A percentile compares a stretch with the other conserved stretches of the same genome.
Evolutionary conservation across 2,888 invertebrate genomes (phyloP).

Genomic region (Tenthredo mesomela): DNA sequence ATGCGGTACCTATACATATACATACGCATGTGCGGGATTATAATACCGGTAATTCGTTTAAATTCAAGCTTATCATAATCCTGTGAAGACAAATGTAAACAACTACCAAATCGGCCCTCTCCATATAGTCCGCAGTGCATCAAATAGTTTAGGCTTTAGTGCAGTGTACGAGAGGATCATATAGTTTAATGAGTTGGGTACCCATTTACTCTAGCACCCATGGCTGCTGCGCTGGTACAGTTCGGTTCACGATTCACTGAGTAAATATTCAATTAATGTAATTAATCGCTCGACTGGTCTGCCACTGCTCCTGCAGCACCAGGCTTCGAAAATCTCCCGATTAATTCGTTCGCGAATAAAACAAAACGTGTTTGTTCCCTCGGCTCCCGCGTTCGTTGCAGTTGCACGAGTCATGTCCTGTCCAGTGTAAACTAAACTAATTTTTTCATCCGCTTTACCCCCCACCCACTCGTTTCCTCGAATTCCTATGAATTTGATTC

Average conservation of each 20-base stretch:
- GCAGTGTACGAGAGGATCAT: not conserved
- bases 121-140: constrained; percentile 1
- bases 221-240: not conserved
- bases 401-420: not conserved
- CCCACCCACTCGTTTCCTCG: not conserved
- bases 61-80: constrained; percentile 33
- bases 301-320: constrained; percentile 28
- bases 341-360: constrained; percentile 22
- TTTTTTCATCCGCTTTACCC: not conserved
- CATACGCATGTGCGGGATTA: not conserved
- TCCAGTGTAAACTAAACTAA: not conserved
- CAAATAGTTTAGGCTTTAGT: constrained; percentile 20
- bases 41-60: not conserved
- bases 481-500: not conserved
- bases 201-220: constrained; percentile 29
- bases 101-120: not conserved
- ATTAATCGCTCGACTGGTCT: constrained; percentile 42
- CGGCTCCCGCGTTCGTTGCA: not conserved
- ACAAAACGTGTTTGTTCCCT: constrained; percentile 18
- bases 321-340: constrained; percentile 22
- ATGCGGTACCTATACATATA: not conserved
- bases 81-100: constrained; percentile 21
- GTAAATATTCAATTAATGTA: constrained; percentile 49
- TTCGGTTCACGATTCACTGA: constrained; percentile 40
- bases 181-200: constrained; percentile 38